Evolutionary conservation across 1,140 invertebrate genomes (phyloP).

Genomic region (Cydia splendana): DNA sequence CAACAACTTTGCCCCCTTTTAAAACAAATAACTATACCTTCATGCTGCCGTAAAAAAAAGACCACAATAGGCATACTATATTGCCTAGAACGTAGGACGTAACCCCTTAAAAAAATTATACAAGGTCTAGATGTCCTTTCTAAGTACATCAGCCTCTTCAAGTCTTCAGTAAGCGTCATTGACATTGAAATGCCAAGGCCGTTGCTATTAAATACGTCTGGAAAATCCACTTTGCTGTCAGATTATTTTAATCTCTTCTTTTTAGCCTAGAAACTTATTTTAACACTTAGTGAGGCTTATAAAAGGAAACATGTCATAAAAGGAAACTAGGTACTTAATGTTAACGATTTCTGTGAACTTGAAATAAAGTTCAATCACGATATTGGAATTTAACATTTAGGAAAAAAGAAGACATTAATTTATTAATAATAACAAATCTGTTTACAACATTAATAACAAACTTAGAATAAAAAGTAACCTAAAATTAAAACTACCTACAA

Average conservation of each 20-base stretch:
- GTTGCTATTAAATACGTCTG: neutral
- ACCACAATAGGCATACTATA: too few species aligned
- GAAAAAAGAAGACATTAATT: too few species aligned
- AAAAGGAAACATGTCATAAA: neutral
- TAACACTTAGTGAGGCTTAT: neutral
- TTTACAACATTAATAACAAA: too few species aligned
- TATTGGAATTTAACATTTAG: too few species aligned
- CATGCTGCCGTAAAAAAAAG: too few species aligned
- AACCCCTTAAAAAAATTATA: neutral
- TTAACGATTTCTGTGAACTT: neutral
- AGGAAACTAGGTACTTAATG: neutral
- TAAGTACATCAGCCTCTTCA: neutral
- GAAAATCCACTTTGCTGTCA: neutral
- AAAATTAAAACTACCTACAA: too few species aligned
- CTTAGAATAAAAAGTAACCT: too few species aligned
- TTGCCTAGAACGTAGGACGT: neutral
- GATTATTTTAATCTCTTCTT: neutral
- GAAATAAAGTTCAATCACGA: too few species aligned
- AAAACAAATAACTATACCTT: too few species aligned
- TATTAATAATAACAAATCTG: too few species aligned
- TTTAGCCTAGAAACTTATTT: constrained; percentile 3
- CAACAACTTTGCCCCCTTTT: too few species aligned
- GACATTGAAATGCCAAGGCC: constrained; percentile 29
- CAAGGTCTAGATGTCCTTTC: neutral
- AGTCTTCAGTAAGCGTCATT: neutral